phyloP scores from a whole-genome alignment of 2,113 vertebrate species.

The Eolophus roseicapilla region DNA sequence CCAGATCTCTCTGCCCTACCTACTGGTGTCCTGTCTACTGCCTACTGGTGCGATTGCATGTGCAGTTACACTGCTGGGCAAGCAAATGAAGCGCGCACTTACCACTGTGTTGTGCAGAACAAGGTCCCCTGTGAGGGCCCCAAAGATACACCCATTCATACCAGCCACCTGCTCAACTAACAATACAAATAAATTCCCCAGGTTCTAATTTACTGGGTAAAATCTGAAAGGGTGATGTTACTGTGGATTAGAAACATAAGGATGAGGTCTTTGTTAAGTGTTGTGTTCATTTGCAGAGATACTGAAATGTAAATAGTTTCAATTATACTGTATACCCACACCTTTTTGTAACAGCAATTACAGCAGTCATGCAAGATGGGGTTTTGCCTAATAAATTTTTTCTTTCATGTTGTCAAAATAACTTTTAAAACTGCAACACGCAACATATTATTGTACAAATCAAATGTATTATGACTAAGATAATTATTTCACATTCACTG shows the following conservation, averaged over 20 bases:
- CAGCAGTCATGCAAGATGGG: background rate
- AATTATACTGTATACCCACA: background rate
- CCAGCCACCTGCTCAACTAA: background rate
- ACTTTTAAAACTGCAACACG: background rate
- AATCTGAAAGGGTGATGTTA: background rate
- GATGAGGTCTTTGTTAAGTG: background rate
- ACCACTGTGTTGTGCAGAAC: background rate
- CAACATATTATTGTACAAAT: background rate
- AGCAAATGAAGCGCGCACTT: background rate
- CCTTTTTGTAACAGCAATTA: background rate
- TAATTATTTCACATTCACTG: conserved; percentile 15
- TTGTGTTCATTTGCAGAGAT: background rate
- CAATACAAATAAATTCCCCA: background rate
- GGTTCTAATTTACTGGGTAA: background rate
- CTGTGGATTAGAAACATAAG: background rate
- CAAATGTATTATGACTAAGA: conserved; percentile 2
- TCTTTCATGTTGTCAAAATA: background rate
- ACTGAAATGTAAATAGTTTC: background rate
- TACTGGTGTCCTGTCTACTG: background rate
- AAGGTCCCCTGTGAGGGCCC: background rate
- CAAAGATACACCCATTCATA: fast-evolving
- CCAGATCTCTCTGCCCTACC: background rate
- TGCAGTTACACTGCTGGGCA: background rate
- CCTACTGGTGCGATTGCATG: fast-evolving
- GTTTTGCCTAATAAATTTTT: background rate